Percentiles rank a stretch among this genome's conserved stretches.
phyloP scores from a whole-genome alignment of 2,113 vertebrate genomes.

The Anarrhichthys ocellatus region DNA sequence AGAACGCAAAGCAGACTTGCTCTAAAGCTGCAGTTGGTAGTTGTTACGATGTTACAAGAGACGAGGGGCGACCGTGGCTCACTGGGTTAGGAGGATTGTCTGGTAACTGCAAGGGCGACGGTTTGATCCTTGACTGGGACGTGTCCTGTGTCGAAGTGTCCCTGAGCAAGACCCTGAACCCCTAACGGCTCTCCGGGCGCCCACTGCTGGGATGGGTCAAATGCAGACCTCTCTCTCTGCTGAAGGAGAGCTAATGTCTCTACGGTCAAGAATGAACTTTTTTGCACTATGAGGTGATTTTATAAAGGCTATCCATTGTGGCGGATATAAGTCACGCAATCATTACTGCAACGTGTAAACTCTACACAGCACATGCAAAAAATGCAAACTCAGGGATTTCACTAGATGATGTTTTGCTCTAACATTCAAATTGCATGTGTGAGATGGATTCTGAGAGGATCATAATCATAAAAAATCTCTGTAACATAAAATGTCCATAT shows the following conservation, averaged over 20 bases:
- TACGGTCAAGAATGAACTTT: background rate
- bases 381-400: background rate
- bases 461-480: background rate
- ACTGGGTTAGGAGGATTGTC: no score
- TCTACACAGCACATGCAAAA: background rate
- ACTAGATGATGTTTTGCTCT: background rate
- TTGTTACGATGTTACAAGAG: no score
- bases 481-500: background rate
- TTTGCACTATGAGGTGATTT: background rate
- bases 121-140: no score
- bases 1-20: no score
- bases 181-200: no score
- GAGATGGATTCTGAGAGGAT: background rate
- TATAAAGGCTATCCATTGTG: background rate
- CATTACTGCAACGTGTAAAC: background rate
- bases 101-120: no score
- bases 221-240: no score
- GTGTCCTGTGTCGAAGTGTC: no score
- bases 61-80: no score
- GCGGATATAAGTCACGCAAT: no score
- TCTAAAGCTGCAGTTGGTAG: background rate
- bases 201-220: no score
- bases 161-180: no score
- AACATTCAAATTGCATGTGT: background rate
- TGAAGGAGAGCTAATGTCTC: background rate